A percentile compares a stretch with the other conserved stretches of the same genome.
Evolutionary conservation across 2,797 vertebrate species (phyloP).

Genomic region (Strix occidentalis): DNA sequence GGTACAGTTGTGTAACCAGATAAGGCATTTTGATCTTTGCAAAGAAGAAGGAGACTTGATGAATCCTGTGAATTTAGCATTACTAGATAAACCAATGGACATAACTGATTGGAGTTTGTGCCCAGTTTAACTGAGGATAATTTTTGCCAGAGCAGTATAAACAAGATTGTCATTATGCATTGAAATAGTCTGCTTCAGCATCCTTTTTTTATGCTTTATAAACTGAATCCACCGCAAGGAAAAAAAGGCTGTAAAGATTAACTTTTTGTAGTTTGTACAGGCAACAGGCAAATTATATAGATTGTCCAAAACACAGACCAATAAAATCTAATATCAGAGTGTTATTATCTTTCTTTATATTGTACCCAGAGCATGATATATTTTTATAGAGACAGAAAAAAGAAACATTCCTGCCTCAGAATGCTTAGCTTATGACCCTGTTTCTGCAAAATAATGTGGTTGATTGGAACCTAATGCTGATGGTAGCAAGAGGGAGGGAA

Average conservation of each 20-base stretch:
- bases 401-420: constrained; percentile 59
- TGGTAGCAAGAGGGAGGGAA: constrained; percentile 41
- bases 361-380: constrained; percentile 36
- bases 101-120: constrained; percentile 16
- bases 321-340: constrained; percentile 39
- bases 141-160: constrained; percentile 39
- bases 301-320: constrained; percentile 19
- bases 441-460: constrained; percentile 54
- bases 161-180: constrained; percentile 25
- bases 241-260: constrained; percentile 26
- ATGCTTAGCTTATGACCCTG: constrained; percentile 55
- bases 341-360: constrained; percentile 58
- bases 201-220: constrained; percentile 44
- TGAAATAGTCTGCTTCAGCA: constrained; percentile 9
- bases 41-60: neutral
- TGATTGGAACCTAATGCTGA: constrained; percentile 62
- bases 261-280: constrained; percentile 25
- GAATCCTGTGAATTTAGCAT: constrained; percentile 13
- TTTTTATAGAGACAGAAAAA: constrained; percentile 54
- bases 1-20: neutral
- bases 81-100: constrained; percentile 38
- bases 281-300: constrained; percentile 6
- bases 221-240: constrained; percentile 14
- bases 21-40: neutral
- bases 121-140: constrained; percentile 41